These are phyloP conservation scores for Drosophila mauritiana DNA, from an alignment of 1,140 invertebrate genomes.

Conservation along the genomic window DNA sequence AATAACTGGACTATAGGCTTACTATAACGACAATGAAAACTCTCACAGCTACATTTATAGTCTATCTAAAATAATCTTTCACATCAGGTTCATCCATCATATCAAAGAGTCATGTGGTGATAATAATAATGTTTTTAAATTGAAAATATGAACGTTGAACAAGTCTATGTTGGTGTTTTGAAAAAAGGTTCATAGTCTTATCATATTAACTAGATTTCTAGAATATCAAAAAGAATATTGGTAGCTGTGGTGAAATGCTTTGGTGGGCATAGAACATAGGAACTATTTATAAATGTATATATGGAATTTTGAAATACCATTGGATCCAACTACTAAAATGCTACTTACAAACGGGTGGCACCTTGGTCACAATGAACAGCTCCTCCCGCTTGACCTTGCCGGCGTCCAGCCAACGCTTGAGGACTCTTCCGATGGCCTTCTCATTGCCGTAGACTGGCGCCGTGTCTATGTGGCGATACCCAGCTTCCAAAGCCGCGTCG, in stretches of 20 bases:
- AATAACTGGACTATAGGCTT: no score
- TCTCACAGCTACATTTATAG: no score
- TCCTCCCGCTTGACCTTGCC: slow-evolving; percentile 91
- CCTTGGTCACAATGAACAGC: slow-evolving; percentile 93
- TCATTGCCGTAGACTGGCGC: slow-evolving; percentile 94
- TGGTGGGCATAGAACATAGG: no score
- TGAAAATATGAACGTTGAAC: neutral
- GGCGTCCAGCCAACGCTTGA: slow-evolving; percentile 90
- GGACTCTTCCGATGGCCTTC: slow-evolving; percentile 90
- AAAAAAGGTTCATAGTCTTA: neutral
- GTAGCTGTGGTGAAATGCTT: neutral
- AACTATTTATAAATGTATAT: neutral
- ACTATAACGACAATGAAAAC: no score
- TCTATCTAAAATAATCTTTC: neutral
- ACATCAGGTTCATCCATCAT: neutral
- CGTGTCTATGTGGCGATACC: slow-evolving; percentile 90
- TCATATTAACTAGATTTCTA: neutral
- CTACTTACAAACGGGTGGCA: slow-evolving; percentile 85
- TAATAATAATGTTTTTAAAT: slow-evolving; percentile 1
- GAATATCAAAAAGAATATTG: neutral
- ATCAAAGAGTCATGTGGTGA: neutral
- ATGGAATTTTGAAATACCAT: neutral
- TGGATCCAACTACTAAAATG: neutral
- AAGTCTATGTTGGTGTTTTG: neutral
- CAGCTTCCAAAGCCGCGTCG: slow-evolving; percentile 87